Evolutionary conservation across 1,140 invertebrate species (phyloP), one percentile per base, ranked within the genome.

Genomic region (Orchesella cincta): DNA sequence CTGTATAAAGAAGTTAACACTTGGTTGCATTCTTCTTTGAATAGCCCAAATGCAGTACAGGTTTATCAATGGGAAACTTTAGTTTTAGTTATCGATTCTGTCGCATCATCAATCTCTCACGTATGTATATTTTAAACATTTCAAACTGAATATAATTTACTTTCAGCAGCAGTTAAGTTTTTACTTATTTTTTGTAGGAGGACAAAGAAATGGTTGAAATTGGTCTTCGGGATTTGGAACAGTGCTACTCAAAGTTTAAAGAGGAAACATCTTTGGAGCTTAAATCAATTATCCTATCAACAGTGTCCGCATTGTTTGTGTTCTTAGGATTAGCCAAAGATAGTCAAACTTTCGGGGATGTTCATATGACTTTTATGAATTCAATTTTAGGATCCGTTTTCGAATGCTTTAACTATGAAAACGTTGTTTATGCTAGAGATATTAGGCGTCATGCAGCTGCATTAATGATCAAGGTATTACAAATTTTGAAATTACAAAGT

Each of bases 201-300:
- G 78, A 79, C 26, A 36, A 57, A 31, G 76, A 75, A 31, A 74
- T 81, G 54, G 31, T 79, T 5, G 52, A 36, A 16, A 28, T 78
- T 18, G 80, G 80, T 20, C 34, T 81, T 8, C 35, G 36, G 26
- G 75, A 81, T 31, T 62, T 79, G 1, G 78, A 79, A 28, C 67
- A 62, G 1, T 79, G 76, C 36, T 76, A 29, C 35, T 23, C 28
- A 28, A 77, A 75, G n/a, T 81, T 77, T 73, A 54, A 57, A 14
- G 16, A 8, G 5, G 78, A 79, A 75, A 73, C 35, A 34, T 35
- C 54, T 71, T 35, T 81, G 16, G 57, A 79, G 57, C 28, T 74
- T 2, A 81, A 81, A 62, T 81, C 80, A 23, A 54, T 51, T 35
- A 78, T 81, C 23, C 39, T 81, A 0, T 81, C 80, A 2, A 72